phyloP scores from a whole-genome alignment of 2,888 invertebrate genomes.

The Allophyes oxyacanthae region DNA sequence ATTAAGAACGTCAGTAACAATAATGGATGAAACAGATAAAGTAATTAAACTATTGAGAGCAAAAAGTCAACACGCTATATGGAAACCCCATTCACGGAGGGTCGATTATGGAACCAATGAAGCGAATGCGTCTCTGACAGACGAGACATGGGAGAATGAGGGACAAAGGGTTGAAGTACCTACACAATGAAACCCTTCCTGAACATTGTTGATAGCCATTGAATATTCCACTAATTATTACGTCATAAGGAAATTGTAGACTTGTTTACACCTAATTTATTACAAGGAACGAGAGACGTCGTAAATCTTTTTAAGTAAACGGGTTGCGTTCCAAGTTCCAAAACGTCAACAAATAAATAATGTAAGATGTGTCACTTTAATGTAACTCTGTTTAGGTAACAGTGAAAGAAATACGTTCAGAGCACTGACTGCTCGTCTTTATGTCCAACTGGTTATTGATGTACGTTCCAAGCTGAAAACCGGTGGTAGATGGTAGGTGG shows the following conservation, averaged over 20 bases:
- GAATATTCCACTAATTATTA: conserved; percentile 71
- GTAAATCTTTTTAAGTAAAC: conserved; percentile 19
- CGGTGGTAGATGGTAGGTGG: too few species aligned
- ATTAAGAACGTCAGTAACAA: conserved; percentile 59
- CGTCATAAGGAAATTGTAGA: conserved; percentile 57
- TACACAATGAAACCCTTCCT: conserved; percentile 79
- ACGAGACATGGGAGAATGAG: conserved; percentile 59
- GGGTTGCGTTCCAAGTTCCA: conserved; percentile 5
- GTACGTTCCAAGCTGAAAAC: too few species aligned
- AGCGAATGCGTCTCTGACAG: conserved; percentile 63
- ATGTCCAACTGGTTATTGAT: conserved; percentile 32
- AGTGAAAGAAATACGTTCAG: conserved; percentile 13
- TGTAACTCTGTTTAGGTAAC: conserved; percentile 28
- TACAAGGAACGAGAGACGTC: conserved; percentile 14
- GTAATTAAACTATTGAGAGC: conserved; percentile 61
- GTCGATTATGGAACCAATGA: conserved; percentile 70
- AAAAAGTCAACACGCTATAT: conserved; percentile 62
- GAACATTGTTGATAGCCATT: conserved; percentile 68
- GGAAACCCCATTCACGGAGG: conserved; percentile 61
- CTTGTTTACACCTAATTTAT: conserved; percentile 29
- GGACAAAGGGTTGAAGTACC: conserved; percentile 72
- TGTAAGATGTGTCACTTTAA: conserved; percentile 20
- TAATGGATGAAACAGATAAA: conserved; percentile 58
- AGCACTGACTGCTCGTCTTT: conserved; percentile 17
- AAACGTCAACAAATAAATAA: conserved; percentile 36